Evolutionary conservation across 1,140 invertebrate genomes (phyloP), one percentile per base, ranked within the genome.

Genomic region (Armadillidium nasatum): DNA sequence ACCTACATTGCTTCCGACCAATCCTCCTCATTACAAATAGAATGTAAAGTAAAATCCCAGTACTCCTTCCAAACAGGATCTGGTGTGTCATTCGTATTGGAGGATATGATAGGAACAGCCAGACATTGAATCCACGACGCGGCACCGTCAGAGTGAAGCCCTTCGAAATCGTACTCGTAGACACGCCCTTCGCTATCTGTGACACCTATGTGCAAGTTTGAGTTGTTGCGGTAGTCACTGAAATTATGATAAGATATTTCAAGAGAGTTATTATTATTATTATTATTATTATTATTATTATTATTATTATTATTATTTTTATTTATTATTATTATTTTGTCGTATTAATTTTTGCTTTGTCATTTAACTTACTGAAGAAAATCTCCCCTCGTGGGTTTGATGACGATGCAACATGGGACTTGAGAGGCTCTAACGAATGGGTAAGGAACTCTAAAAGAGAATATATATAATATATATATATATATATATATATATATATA

Each of bases 141-240:
- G 83, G 87, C 86, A 83, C 83, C 75, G 66, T 87, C 87, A 78
- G 81, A 84, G 78, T 85, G 87, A 13, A 93, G 86, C 23, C 92
- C 92, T 81, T 89, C 85, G 80, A 87, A 88, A 87, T 92, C 91
- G 85, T 91, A 93, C 85, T 93, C 92, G 76, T 91, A 88, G 21
- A 93, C 90, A 83, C 86, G 86, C 71, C 91, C 91, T 76, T 86
- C 87, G 71, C 90, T 92, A 82, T 89, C 90, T 68, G 91, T 93
- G 74, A 94, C 88, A 66, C 91, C 92, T 84, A 93, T 93, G 84
- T 94, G 92, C 71, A 94, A 87, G 87, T 93, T 91, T 84, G 89
- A 90, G 66, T 89, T 89, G 85, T 92, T 91, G 83, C 88, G 89
- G 84, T 80, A 80, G 72, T 80, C 79, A 22, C 79, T 80, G 76